phyloP scores from a whole-genome alignment of 2,797 vertebrate species.

The Falco novaeseelandiae region DNA sequence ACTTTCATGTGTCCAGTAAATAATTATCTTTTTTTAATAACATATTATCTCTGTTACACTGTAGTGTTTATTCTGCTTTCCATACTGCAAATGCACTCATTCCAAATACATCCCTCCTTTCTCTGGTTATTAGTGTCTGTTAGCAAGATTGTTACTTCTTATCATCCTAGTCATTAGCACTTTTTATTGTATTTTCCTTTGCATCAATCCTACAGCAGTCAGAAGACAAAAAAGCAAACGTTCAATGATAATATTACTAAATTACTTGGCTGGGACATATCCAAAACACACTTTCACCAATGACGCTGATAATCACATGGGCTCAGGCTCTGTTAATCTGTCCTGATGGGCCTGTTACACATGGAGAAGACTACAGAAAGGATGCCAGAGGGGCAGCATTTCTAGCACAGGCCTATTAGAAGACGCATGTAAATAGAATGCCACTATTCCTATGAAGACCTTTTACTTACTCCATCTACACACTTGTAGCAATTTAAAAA shows the following conservation, averaged over 20 bases:
- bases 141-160: neutral
- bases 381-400: neutral
- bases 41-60: neutral
- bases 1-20: neutral
- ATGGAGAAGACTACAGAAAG: neutral
- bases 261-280: neutral
- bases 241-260: neutral
- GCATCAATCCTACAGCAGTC: neutral
- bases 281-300: neutral
- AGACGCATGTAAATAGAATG: neutral
- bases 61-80: neutral
- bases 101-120: neutral
- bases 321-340: neutral
- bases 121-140: neutral
- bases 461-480: neutral
- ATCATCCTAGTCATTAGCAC: neutral
- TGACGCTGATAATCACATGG: neutral
- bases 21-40: neutral
- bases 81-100: neutral
- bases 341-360: neutral
- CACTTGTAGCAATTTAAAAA: neutral
- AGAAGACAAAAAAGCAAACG: neutral
- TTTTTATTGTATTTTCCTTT: neutral
- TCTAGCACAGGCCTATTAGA: neutral
- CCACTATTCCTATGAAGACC: neutral